These are phyloP conservation scores for Zoanthus sansibaricus DNA, from an alignment of 92 coral and sea anemone genomes.

Conservation along the genomic window DNA sequence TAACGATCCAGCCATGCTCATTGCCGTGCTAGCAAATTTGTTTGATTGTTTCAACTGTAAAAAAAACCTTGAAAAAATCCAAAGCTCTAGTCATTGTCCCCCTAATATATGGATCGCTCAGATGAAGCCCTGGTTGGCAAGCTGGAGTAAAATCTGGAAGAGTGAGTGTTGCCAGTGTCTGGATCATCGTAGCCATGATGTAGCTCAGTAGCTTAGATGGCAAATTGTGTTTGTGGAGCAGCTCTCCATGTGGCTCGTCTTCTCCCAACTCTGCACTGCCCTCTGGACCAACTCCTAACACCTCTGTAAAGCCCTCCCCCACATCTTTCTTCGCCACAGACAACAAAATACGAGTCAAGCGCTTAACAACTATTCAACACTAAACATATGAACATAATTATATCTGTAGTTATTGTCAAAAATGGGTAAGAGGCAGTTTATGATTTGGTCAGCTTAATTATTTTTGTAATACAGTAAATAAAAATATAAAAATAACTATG, in stretches of 20 bases:
- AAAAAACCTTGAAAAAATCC: conserved; percentile 28
- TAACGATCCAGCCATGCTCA: conserved; percentile 3
- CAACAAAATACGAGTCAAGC: neutral
- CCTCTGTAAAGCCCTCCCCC: neutral
- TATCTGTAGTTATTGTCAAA: too few species aligned
- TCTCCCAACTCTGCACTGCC: conserved; percentile 7
- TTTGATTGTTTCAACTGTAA: conserved; percentile 11
- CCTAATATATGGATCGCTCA: conserved; percentile 1
- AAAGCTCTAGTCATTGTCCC: conserved; percentile 12
- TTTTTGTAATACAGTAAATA: too few species aligned
- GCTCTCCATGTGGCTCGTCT: conserved; percentile 1
- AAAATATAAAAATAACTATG: too few species aligned
- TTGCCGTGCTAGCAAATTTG: conserved; percentile 21
- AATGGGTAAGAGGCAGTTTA: too few species aligned
- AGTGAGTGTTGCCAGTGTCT: conserved; percentile 6
- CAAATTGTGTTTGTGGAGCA: conserved; percentile 2
- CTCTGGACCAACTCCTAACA: neutral
- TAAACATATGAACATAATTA: too few species aligned
- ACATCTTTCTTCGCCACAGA: neutral
- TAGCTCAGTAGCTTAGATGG: neutral
- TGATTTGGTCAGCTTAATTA: too few species aligned
- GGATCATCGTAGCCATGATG: conserved; percentile 18
- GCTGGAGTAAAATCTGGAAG: neutral
- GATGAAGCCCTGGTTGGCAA: conserved; percentile 27
- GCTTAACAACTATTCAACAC: neutral